Percentiles rank a stretch among this genome's conserved stretches.
Evolutionary conservation across 2,797 vertebrate genomes (phyloP).

Genomic region (Orientallactaga sibirica): DNA sequence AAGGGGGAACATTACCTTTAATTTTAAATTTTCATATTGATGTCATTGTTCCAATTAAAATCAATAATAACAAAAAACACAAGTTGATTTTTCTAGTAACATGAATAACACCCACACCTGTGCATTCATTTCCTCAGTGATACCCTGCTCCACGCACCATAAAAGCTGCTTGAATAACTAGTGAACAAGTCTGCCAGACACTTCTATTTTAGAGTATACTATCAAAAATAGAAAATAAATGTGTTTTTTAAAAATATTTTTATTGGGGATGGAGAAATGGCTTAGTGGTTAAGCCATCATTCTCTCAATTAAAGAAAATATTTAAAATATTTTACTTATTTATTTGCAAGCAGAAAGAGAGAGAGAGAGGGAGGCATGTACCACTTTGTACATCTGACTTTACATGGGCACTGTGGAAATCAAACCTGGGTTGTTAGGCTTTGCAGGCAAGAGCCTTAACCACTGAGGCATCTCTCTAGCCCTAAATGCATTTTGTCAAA

Average conservation of each 20-base stretch:
- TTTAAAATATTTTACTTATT: not conserved
- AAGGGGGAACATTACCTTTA: not conserved
- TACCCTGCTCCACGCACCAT: not conserved
- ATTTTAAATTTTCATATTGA: constrained; percentile 33
- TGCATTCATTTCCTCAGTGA: not conserved
- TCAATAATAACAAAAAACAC: not conserved
- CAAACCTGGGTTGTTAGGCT: too few species aligned
- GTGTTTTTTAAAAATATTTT: not conserved
- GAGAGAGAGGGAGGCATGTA: too few species aligned
- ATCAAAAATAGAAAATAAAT: constrained; percentile 11
- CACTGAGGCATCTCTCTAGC: too few species aligned
- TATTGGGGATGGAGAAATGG: too few species aligned
- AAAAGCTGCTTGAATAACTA: not conserved
- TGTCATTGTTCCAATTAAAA: constrained; percentile 2
- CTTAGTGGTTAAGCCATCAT: too few species aligned
- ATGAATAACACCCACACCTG: not conserved
- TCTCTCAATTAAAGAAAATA: too few species aligned
- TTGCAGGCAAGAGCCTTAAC: too few species aligned
- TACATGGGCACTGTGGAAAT: too few species aligned
- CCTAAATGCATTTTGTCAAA: too few species aligned
- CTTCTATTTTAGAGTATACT: not conserved
- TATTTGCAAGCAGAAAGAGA: too few species aligned
- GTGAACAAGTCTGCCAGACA: not conserved
- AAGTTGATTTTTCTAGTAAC: not conserved
- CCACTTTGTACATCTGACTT: too few species aligned